Conservation (phyloP, 2,888 invertebrate species). For the Drosophila barbarae region DNA sequence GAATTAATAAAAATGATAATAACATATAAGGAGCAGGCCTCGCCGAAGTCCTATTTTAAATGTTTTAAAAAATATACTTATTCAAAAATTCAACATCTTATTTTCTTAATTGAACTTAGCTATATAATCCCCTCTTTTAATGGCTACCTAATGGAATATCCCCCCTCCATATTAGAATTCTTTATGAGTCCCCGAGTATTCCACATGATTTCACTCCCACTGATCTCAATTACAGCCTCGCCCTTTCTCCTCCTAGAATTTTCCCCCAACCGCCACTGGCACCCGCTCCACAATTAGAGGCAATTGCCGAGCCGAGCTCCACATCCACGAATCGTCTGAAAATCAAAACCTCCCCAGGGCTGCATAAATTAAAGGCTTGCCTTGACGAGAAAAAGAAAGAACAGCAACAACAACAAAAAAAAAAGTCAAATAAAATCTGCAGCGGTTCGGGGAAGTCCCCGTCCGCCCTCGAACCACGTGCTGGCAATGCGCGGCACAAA, state of each 20-base stretch:
- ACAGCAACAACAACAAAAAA: background rate
- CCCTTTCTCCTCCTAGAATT: background rate
- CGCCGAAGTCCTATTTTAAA: no score
- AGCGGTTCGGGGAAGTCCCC: slow-evolving; percentile 20
- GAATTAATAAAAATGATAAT: no score
- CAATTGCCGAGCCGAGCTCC: slow-evolving; percentile 46
- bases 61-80: no score
- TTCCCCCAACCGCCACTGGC: slow-evolving; percentile 9
- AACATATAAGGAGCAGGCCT: no score
- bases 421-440: slow-evolving; percentile 35
- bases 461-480: slow-evolving; percentile 14
- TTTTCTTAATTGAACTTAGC: no score
- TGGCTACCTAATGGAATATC: background rate
- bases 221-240: slow-evolving; percentile 36
- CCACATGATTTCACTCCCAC: slow-evolving; percentile 11
- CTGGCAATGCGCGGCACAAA: slow-evolving; percentile 34
- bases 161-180: background rate
- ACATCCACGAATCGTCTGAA: slow-evolving; percentile 49
- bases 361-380: slow-evolving; percentile 77
- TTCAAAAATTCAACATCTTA: no score
- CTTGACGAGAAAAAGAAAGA: slow-evolving; percentile 38
- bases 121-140: background rate
- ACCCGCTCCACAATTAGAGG: slow-evolving; percentile 47
- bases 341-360: slow-evolving; percentile 75
- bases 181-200: slow-evolving; percentile 15